phyloP scores from a whole-genome alignment of 2,797 vertebrate species.

The Calcarius lapponicus region DNA sequence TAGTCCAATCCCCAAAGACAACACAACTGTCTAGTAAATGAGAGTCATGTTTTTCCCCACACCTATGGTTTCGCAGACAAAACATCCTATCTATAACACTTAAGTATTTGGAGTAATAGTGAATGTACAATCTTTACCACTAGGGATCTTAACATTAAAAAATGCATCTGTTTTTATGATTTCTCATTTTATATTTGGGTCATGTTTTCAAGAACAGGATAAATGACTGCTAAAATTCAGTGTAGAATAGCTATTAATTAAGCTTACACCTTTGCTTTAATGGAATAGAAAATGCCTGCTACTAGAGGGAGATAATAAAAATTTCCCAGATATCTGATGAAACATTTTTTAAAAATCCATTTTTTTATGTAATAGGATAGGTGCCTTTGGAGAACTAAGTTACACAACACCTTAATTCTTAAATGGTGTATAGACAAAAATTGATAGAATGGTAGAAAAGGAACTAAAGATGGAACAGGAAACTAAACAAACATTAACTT shows the following conservation, averaged over 20 bases:
- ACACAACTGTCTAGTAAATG: accelerated
- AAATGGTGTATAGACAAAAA: not conserved
- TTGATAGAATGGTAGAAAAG: not conserved
- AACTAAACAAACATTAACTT: not conserved
- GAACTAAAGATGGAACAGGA: not conserved
- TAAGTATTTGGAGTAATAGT: not conserved
- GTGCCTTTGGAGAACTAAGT: not conserved
- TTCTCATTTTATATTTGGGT: not conserved
- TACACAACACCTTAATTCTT: not conserved
- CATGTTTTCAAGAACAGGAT: not conserved
- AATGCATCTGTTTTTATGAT: not conserved
- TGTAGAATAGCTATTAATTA: not conserved
- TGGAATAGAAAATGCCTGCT: not conserved
- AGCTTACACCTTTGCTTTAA: not conserved
- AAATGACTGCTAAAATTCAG: not conserved
- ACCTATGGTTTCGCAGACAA: not conserved
- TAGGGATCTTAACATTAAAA: not conserved
- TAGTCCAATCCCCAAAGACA: not conserved
- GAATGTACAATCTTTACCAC: not conserved
- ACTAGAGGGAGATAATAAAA: not conserved
- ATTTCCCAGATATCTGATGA: not conserved
- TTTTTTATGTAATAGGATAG: not conserved
- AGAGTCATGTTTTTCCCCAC: not conserved
- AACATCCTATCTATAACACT: not conserved
- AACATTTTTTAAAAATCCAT: not conserved